These are phyloP conservation scores for Anneissia japonica DNA, from an alignment of 35 echinoderm and acorn worm species.

Conservation along the genomic window DNA sequence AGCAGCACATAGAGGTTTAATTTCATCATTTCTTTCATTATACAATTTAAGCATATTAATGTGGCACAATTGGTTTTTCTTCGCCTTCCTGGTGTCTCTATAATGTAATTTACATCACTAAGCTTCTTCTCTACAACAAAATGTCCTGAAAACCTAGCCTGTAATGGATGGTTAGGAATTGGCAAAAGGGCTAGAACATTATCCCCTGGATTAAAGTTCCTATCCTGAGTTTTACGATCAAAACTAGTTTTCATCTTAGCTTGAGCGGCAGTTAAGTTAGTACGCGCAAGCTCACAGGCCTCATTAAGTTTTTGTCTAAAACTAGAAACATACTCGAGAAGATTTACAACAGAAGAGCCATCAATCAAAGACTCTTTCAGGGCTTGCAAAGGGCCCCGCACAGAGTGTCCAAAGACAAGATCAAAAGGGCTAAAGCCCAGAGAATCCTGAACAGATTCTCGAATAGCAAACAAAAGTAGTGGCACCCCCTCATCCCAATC, in stretches of 20 bases:
- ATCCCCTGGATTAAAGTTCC: conserved; percentile 25
- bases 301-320: neutral
- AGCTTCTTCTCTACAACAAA: conserved; percentile 28
- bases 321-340: conserved; percentile 11
- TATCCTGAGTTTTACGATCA: neutral
- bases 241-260: too few species aligned
- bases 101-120: conserved; percentile 28
- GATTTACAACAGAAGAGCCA: neutral
- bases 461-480: conserved; percentile 56
- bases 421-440: conserved; percentile 66
- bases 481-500: conserved; percentile 72
- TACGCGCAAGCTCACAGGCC: too few species aligned
- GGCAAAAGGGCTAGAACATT: conserved; percentile 49
- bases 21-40: too few species aligned
- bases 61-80: conserved; percentile 4
- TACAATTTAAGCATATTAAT: too few species aligned
- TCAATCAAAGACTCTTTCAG: neutral
- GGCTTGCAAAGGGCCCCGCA: neutral
- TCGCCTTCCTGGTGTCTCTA: conserved; percentile 36
- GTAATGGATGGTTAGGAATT: conserved; percentile 35
- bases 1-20: too few species aligned
- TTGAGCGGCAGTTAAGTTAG: too few species aligned
- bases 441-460: conserved; percentile 47
- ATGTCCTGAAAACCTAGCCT: conserved; percentile 38
- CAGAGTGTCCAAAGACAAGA: conserved; percentile 23